These are phyloP conservation scores for Caenorhabditis sp. DNA, from an alignment of 2,888 invertebrate genomes.

Conservation along the genomic window DNA sequence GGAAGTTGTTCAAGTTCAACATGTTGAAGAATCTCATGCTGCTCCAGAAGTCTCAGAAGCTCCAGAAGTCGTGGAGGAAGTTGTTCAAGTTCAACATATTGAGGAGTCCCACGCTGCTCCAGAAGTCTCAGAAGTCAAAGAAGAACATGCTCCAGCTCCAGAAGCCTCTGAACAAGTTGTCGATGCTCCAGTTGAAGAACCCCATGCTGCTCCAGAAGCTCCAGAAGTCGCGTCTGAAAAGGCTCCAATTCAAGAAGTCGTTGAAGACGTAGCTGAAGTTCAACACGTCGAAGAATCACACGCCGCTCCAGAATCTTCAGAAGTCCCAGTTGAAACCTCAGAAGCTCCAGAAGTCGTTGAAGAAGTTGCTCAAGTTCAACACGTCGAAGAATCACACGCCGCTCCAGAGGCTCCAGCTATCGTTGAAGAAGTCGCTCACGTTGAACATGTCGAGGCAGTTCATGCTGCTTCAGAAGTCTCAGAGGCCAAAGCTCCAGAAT, in stretches of 20 bases:
- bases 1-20: not conserved
- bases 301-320: not conserved
- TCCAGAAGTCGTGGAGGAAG: not conserved
- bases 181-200: not conserved
- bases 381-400: not conserved
- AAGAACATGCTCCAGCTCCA: not conserved
- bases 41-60: slow-evolving; percentile 5
- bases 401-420: not conserved
- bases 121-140: not conserved
- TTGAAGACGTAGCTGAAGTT: not conserved
- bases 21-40: not conserved
- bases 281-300: not conserved
- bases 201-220: not conserved
- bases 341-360: not conserved
- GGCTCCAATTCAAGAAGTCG: not conserved
- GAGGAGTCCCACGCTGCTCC: not conserved
- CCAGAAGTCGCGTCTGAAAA: not conserved
- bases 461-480: slow-evolving; percentile 7
- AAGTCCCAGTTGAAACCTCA: not conserved
- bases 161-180: slow-evolving; percentile 3
- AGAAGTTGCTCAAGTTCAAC: not conserved
- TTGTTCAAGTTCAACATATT: not conserved
- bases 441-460: slow-evolving; percentile 15
- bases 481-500: slow-evolving; percentile 8
- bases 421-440: slow-evolving; percentile 16